Conservation (phyloP, 37 sponge, comb jelly and placozoan species). For the Aplysina aerophoba region DNA sequence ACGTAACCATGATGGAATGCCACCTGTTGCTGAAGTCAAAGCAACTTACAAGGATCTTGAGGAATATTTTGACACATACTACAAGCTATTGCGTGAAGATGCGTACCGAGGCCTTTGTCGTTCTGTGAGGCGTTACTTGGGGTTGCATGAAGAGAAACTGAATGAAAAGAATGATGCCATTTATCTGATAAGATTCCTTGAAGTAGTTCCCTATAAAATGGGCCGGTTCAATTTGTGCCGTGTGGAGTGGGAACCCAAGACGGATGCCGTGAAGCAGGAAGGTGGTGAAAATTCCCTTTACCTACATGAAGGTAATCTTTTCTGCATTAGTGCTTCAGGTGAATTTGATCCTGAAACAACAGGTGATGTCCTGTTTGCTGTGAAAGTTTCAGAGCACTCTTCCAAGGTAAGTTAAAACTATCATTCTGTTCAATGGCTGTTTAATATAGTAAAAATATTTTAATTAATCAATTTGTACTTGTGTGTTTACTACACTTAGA, state of each 20-base stretch:
- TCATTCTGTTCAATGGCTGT: no score
- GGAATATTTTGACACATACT: conserved; percentile 13
- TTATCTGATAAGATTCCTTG: neutral
- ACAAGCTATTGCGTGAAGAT: conserved; percentile 22
- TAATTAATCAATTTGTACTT: no score
- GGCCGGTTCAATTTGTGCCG: neutral
- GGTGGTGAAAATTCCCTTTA: neutral
- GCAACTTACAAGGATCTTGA: neutral
- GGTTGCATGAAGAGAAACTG: neutral
- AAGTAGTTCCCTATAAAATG: neutral
- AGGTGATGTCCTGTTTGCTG: conserved; percentile 11
- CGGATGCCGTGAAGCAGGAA: conserved; percentile 8
- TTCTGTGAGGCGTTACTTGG: neutral
- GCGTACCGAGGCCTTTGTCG: neutral
- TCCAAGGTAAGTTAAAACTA: no score
- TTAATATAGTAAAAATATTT: no score
- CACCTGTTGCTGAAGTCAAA: neutral
- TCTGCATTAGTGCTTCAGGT: conserved; percentile 8
- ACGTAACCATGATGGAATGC: neutral
- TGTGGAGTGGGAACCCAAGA: neutral
- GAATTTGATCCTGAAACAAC: neutral
- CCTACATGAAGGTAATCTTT: conserved; percentile 2
- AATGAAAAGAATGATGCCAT: neutral
- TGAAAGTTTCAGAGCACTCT: neutral
- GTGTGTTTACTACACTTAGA: no score